Evolutionary conservation across 2,888 invertebrate species (phyloP).

Genomic region (Heliconius erato): DNA sequence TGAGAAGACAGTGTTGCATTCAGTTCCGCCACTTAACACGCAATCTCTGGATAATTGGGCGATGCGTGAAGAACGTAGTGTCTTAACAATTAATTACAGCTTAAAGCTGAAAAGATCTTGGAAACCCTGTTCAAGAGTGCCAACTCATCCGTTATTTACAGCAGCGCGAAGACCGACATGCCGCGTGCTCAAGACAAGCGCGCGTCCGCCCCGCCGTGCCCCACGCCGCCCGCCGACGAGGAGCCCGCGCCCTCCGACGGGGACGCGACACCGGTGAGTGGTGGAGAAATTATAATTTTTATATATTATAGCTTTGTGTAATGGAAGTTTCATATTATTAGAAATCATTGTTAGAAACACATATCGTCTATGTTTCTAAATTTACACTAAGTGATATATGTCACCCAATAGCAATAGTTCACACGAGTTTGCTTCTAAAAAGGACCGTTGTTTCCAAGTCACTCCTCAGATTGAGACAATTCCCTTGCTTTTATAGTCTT

Average conservation of each 20-base stretch:
- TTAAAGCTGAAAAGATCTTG: background rate
- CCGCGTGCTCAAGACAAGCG: slow-evolving; percentile 71
- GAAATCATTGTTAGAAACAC: no score
- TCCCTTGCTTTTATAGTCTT: no score
- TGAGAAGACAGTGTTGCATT: background rate
- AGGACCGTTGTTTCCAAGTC: no score
- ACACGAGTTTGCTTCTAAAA: no score
- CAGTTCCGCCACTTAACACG: background rate
- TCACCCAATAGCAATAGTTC: no score
- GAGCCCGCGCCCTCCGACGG: slow-evolving; percentile 74
- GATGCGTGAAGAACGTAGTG: no score
- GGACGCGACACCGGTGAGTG: slow-evolving; percentile 77
- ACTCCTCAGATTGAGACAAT: no score
- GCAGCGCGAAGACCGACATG: slow-evolving; percentile 69
- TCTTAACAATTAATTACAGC: background rate
- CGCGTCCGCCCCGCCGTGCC: slow-evolving; percentile 72
- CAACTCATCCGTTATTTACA: slow-evolving; percentile 49
- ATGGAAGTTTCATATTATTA: no score
- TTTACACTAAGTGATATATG: no score
- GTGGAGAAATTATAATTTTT: background rate
- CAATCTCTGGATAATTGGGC: no score
- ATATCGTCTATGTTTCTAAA: no score
- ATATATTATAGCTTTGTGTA: background rate
- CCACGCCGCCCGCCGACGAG: slow-evolving; percentile 77
- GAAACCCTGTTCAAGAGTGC: background rate